Evolutionary conservation across 2,888 invertebrate genomes (phyloP), one percentile per base, ranked within the genome.

Genomic region (Zygogramma bicolorata): DNA sequence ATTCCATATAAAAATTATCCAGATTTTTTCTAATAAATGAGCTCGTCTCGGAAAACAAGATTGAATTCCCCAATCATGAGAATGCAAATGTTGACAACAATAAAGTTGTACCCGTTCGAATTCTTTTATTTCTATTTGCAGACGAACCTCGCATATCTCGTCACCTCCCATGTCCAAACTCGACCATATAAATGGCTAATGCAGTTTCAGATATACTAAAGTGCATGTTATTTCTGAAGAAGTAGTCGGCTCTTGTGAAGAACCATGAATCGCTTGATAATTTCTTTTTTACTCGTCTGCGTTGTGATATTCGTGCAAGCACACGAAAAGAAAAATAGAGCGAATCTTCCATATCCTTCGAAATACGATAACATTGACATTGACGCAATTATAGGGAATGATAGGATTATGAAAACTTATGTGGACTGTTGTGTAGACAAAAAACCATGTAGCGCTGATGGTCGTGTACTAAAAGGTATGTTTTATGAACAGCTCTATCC

Each of bases 291-390:
- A 7, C 20, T 63, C 18, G 13, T 46, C 1, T 46, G 42, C 31
- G 46, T 13, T 46, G 4, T 63, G 15, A 46, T 25, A 6, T 15
- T 46, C 8, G 63, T 63, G 13, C 15, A 8, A 15, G 27, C 27
- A 7, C 15, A 63, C 31, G 46, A 46, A 20, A 63, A 49, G 13
- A 46, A 63, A 27, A 27, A 62, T 2, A 62, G 62, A 18, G 15
- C 40, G 8, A 25, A 62, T 8, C 6, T 42, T 4, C 25, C 62
- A 15, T 93, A 93, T 82, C 91, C 92, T 0, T 89, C 89, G 69
- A 93, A 91, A 80, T 94, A 91, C 81, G 93, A 93, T 83, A 91
- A 92, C 82, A 86, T 94, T 65, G 88, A 94, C 83, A 67, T 94
- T 68, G 90, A 93, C 59, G 90, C 91, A 81, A 91, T 94, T 75